phyloP scores from a whole-genome alignment of 23 tunicate species.

The Styela clava region DNA sequence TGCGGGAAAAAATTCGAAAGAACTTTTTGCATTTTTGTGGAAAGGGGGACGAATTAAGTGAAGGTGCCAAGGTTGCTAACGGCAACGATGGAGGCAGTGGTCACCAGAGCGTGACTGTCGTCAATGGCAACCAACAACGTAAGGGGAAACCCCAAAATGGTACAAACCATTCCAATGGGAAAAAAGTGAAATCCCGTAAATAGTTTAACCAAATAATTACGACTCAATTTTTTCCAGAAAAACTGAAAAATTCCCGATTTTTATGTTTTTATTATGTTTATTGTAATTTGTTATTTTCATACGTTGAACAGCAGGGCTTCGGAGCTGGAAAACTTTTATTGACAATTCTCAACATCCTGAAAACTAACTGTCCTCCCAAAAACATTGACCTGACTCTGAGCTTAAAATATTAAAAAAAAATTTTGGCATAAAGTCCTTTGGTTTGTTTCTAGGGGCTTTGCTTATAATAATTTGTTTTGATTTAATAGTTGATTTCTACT shows the following conservation, averaged over 20 bases:
- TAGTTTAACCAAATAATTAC: not conserved
- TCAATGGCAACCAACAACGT: not conserved
- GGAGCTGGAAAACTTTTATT: too few relatives aligned
- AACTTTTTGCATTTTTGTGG: constrained; percentile 43
- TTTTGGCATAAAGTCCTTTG: too few relatives aligned
- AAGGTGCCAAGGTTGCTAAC: not conserved
- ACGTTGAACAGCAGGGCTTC: too few relatives aligned
- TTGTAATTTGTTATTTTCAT: too few relatives aligned
- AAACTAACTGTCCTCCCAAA: too few relatives aligned
- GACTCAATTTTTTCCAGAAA: not conserved
- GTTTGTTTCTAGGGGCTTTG: too few relatives aligned
- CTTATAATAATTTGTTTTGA: too few relatives aligned
- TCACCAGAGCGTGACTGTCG: not conserved
- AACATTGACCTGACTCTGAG: too few relatives aligned
- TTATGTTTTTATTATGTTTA: not conserved
- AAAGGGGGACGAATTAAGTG: not conserved
- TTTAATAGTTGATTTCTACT: too few relatives aligned
- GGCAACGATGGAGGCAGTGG: not conserved
- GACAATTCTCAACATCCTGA: too few relatives aligned
- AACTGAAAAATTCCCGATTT: not conserved
- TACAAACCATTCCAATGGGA: not conserved
- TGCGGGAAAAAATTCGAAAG: constrained; percentile 66
- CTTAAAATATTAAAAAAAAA: too few relatives aligned
- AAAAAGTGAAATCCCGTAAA: not conserved
- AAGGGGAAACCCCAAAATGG: not conserved